These are phyloP conservation scores for Pantelozetes paolii DNA, from an alignment of 2,888 invertebrate genomes.

Conservation along the genomic window DNA sequence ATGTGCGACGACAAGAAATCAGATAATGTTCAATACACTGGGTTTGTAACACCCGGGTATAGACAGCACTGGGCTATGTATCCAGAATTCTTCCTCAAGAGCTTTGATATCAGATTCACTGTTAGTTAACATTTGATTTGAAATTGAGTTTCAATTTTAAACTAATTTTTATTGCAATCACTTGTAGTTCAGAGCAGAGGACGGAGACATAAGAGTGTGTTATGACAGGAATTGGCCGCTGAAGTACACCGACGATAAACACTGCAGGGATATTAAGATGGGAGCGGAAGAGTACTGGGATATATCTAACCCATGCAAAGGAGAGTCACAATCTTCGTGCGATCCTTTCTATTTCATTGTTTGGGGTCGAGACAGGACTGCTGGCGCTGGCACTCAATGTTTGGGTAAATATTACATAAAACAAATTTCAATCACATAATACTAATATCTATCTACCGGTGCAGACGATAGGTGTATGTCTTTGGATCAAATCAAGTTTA, in stretches of 20 bases:
- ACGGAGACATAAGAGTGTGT: conserved; percentile 45
- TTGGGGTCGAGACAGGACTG: conserved; percentile 38
- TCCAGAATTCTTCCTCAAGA: conserved; percentile 46
- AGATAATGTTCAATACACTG: conserved; percentile 33
- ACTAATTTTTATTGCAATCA: background rate
- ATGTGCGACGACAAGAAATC: conserved; percentile 38
- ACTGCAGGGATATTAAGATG: conserved; percentile 28
- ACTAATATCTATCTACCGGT: background rate
- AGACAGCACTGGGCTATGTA: conserved; percentile 47
- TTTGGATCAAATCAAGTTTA: conserved; percentile 35
- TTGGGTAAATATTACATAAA: conserved; percentile 33
- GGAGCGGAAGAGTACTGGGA: conserved; percentile 32
- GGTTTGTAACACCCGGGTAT: conserved; percentile 41
- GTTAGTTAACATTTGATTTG: conserved; percentile 16
- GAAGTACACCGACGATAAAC: background rate
- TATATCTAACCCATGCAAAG: conserved; percentile 36
- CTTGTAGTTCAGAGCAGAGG: conserved; percentile 43
- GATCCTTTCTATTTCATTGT: conserved; percentile 41
- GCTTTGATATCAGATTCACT: conserved; percentile 37
- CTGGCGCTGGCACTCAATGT: conserved; percentile 11
- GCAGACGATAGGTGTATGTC: conserved; percentile 14
- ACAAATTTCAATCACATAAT: background rate
- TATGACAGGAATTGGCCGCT: conserved; percentile 39
- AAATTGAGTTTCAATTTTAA: background rate
- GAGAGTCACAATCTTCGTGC: conserved; percentile 23